Percentiles rank a stretch among this genome's conserved stretches.
Conservation (phyloP, 1,140 invertebrate genomes). For the Drosophila arizonae region DNA sequence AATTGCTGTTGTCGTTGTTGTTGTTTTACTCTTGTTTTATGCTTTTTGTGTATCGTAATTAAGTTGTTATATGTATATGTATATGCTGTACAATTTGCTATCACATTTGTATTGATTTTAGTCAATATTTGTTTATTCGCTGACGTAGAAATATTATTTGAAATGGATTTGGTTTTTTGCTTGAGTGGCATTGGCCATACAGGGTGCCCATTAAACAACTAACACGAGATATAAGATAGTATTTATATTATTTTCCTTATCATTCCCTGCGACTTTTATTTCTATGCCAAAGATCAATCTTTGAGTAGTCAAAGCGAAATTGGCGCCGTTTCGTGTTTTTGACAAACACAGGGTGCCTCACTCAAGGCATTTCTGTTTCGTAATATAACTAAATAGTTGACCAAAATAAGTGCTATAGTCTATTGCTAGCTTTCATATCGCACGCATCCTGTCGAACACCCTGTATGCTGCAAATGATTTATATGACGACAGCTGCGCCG, state of each 20-base stretch:
- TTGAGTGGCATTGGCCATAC: neutral
- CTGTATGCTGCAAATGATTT: slow-evolving; percentile 68
- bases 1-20: neutral
- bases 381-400: neutral
- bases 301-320: slow-evolving; percentile 4
- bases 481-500: slow-evolving; percentile 70
- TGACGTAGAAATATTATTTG: slow-evolving; percentile 59
- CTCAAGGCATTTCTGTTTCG: too few relatives aligned
- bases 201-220: slow-evolving; percentile 12
- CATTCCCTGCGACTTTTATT: neutral
- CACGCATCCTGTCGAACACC: slow-evolving; percentile 24
- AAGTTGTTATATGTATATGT: slow-evolving; percentile 28
- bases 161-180: slow-evolving; percentile 37
- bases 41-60: slow-evolving; percentile 44
- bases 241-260: too few relatives aligned
- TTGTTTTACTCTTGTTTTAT: slow-evolving; percentile 16
- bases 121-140: slow-evolving; percentile 79
- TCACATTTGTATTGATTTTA: slow-evolving; percentile 67
- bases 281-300: neutral
- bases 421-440: too few relatives aligned
- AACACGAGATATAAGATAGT: too few relatives aligned
- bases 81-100: neutral
- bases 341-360: slow-evolving; percentile 19
- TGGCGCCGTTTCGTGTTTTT: slow-evolving; percentile 9
- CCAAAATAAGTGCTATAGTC: too few relatives aligned